These are phyloP conservation scores for Muscicapa comitata DNA, from an alignment of 2,797 vertebrate species.

Conservation along the genomic window DNA sequence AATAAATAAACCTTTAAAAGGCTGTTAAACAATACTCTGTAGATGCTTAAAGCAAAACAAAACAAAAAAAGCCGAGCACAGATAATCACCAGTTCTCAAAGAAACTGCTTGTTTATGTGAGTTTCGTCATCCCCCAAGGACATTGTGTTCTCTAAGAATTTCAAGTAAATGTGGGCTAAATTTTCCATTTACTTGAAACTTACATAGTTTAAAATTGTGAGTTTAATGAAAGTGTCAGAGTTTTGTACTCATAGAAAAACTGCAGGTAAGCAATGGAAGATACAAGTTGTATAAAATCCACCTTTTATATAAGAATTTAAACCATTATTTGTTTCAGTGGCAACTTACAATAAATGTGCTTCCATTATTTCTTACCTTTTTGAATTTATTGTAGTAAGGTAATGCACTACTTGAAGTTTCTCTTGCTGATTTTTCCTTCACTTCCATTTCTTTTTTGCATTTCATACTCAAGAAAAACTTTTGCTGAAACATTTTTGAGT, in stretches of 20 bases:
- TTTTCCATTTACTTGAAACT: not conserved
- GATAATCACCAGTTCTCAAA: not conserved
- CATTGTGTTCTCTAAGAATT: not conserved
- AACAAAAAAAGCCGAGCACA: not conserved
- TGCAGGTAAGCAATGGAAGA: not conserved
- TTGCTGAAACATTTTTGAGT: not conserved
- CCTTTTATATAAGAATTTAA: not conserved
- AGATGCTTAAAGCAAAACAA: not conserved
- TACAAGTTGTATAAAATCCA: not conserved
- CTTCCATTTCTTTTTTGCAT: not conserved
- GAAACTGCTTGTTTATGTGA: not conserved
- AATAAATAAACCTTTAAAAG: not conserved
- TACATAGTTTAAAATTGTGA: not conserved
- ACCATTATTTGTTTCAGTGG: not conserved
- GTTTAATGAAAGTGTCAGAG: not conserved
- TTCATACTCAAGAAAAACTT: not conserved
- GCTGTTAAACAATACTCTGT: not conserved
- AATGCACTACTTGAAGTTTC: not conserved
- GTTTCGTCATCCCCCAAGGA: not conserved
- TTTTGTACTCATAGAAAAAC: not conserved
- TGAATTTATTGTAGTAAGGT: not conserved
- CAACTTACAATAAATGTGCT: not conserved
- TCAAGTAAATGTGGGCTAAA: not conserved
- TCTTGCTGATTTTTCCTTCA: not conserved
- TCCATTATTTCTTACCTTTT: not conserved